Conservation (phyloP, 2,888 invertebrate species). For the Limnephilus marmoratus region DNA sequence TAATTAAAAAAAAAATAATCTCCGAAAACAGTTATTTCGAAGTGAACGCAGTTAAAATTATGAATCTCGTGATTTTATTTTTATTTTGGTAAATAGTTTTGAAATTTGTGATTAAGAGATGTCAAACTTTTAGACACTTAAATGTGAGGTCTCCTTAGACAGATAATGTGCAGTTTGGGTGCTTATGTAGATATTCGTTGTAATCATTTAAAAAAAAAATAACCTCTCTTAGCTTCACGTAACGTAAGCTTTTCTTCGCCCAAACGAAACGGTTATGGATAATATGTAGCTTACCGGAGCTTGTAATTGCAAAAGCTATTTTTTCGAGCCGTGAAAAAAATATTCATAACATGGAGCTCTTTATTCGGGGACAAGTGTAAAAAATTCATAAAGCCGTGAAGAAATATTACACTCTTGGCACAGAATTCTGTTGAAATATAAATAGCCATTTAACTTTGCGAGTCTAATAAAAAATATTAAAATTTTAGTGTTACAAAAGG, state of each 20-base stretch:
- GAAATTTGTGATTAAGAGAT: too few species aligned
- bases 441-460: background rate
- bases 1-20: too few species aligned
- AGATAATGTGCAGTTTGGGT: background rate
- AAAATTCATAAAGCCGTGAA: background rate
- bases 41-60: too few species aligned
- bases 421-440: background rate
- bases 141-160: too few species aligned
- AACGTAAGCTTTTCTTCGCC: background rate
- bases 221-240: background rate
- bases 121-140: too few species aligned
- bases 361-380: background rate
- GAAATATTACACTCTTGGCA: background rate
- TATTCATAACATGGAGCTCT: background rate
- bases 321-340: background rate
- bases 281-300: background rate
- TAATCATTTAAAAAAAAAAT: background rate
- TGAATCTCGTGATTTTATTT: too few species aligned
- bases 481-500: background rate
- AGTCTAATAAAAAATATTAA: background rate
- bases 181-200: background rate
- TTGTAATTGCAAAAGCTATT: background rate
- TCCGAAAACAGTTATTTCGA: too few species aligned
- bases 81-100: too few species aligned
- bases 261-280: background rate